Percentiles rank a stretch among this genome's conserved stretches.
phyloP scores from a whole-genome alignment of 1,140 invertebrate species.

The Tetramorium parvispinum region DNA sequence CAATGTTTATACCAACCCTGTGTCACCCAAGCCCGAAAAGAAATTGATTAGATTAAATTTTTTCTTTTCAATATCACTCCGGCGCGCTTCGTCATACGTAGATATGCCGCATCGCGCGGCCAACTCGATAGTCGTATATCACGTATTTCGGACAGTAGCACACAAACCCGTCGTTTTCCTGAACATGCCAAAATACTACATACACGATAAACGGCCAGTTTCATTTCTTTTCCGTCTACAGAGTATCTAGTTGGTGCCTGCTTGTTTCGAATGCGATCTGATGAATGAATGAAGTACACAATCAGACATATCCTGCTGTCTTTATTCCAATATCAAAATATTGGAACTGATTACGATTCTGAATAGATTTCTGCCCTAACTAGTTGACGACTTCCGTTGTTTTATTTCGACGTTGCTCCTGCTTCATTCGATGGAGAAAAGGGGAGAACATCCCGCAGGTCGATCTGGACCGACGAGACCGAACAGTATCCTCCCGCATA shows the following conservation, averaged over 20 bases:
- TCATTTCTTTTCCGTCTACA: not conserved
- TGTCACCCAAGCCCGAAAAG: not conserved
- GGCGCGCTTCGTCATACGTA: not conserved
- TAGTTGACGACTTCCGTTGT: not conserved
- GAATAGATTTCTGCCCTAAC: not conserved
- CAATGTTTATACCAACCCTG: not conserved
- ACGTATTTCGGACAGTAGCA: not conserved
- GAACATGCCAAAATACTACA: not conserved
- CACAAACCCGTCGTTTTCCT: not conserved
- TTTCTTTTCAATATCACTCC: not conserved
- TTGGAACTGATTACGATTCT: not conserved
- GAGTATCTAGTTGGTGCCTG: not conserved
- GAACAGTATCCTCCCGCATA: constrained; percentile 67
- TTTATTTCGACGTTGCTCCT: constrained; percentile 1
- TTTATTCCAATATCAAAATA: not conserved
- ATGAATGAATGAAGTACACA: not conserved
- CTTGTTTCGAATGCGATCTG: not conserved
- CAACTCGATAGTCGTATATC: not conserved
- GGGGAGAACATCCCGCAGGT: not conserved
- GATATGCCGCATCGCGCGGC: not conserved
- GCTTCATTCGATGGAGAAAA: constrained; percentile 13
- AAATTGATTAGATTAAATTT: not conserved
- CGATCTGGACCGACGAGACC: constrained; percentile 1
- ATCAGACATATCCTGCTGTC: not conserved
- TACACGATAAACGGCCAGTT: not conserved